Base-by-base conservation (phyloP, 2,113 vertebrate species). In the Rattus rattus region DNA sequence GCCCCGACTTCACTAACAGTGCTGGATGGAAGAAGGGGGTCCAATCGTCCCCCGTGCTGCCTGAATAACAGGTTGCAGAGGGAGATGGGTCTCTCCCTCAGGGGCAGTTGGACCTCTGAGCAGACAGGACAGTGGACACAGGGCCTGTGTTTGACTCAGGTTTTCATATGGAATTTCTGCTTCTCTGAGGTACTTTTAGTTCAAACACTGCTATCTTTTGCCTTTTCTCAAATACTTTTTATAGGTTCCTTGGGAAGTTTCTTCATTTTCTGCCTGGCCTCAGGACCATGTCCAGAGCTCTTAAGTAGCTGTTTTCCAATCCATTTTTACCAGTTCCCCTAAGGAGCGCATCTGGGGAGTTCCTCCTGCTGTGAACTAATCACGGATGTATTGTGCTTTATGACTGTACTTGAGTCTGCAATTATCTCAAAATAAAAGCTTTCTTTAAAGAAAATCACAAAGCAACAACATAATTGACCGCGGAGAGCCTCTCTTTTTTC, bases 301-400 rank as follows among this genome's bases (percentile, higher is more conserved):
- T 94, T 69, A 86, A 92, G 72, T 65, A 2, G 4, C 54, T 92
- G 54, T 88, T 69, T 85, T 91, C 28, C 26, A 28, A 73, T 43
- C 3, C 54, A 11, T 73, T 88, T 84, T 92, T 52, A 36, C 33
- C 65, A 47, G 1, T 84, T 93, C 85, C 56, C 39, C 39, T 77
- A 36, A 49, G 5, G 49, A 87, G 24, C 13, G 33, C 1, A 30
- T 80, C 36, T 49, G 0, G 49, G 76, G 52, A 49, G 20, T 72
- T 70, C 65, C 59, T 77, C 75, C 93, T n/a, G 54, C n/a, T 85
- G 39, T 26, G 89, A 77, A 43, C 54, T 69, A 56, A 70, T 90
- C 65, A 76, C n/a, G 47, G 85, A 30, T 61, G 43, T 67, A 70
- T 97, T 93, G 33, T 76, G 95, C 90, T 43, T 76, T 76, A 47